A percentile compares a stretch with the other conserved stretches of the same genome.
phyloP scores from a whole-genome alignment of 2,888 invertebrate genomes.

The Melanophora roralis region DNA sequence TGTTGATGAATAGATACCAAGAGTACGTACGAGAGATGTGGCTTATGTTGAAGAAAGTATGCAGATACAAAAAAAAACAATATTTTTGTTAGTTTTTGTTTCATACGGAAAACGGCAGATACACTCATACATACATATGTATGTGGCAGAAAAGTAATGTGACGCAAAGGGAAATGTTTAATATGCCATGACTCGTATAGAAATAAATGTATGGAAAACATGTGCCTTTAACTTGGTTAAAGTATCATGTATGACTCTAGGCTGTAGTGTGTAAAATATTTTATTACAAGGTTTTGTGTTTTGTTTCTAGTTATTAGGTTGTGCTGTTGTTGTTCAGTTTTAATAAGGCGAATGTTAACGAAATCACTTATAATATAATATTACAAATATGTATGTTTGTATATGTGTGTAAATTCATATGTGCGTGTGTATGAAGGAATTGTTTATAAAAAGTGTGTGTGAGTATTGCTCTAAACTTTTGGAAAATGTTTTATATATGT shows the following conservation, averaged over 20 bases:
- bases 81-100: slow-evolving; percentile 1
- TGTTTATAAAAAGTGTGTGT: background rate
- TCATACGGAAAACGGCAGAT: slow-evolving; percentile 2
- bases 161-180: slow-evolving; percentile 54
- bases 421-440: background rate
- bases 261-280: slow-evolving; percentile 18
- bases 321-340: background rate
- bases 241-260: slow-evolving; percentile 49
- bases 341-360: slow-evolving; percentile 24
- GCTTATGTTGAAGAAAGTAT: slow-evolving; percentile 36
- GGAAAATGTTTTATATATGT: background rate
- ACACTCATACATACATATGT: too few species aligned
- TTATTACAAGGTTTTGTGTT: slow-evolving; percentile 16
- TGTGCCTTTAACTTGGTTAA: slow-evolving; percentile 15
- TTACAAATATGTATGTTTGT: background rate
- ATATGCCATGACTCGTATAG: slow-evolving; percentile 25
- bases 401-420: too few species aligned
- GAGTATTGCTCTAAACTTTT: background rate
- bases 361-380: slow-evolving; percentile 10
- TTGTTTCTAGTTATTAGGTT: slow-evolving; percentile 24
- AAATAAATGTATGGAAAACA: background rate
- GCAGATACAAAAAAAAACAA: background rate
- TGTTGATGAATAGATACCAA: slow-evolving; percentile 61
- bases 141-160: slow-evolving; percentile 17
- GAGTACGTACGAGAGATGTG: slow-evolving; percentile 16